Evolutionary conservation across 2,797 vertebrate genomes (phyloP), one percentile per base, ranked within the genome.

Genomic region (Fundulus diaphanus): DNA sequence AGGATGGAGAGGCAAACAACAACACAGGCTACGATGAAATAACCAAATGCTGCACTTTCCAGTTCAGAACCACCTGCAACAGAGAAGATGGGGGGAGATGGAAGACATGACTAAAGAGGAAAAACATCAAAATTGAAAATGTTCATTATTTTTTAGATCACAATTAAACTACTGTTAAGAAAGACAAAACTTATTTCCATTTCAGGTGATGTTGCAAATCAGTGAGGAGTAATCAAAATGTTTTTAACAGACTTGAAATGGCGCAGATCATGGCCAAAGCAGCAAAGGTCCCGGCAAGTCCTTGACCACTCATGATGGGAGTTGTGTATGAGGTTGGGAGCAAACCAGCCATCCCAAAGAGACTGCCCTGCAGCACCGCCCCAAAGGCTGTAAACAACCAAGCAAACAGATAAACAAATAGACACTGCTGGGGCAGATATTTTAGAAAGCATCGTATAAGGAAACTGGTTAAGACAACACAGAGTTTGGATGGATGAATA

Each of bases 301-400:
- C 96, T 82, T 97, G 96, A 35, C 96, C 96, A 0, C 96, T 97
- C 93, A 97, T 96, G 80, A 97, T 96, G 37, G 96, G 88, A 0
- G 96, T 96, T 46, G 94, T 97, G 76, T 96, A 97, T 3, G 86
- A 85, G 12, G 92, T 88, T 0, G 96, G 96, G 49, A 97, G 91
- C 57, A 94, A 74, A 0, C 95, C 95, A 2, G 96, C 91, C 86
- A 96, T 93, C 35, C 96, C 96, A 0, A 97, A 97, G 18, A 97
- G 90, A 80, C 96, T 96, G 16, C 96, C 96, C 78, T 97, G 96
- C 33, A 97, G 86, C 31, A 97, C 81, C 0, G 96, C 96, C 1
- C 95, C 92, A 8, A 96, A 96, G 0, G 95, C 96, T 97, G 88
- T 24, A 59, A 35, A 51, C n/a, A 40, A 49, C 65, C 33, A 29